A percentile compares a stretch with the other conserved stretches of the same genome.
Evolutionary conservation across 1,140 invertebrate genomes (phyloP).

Genomic region (Pseudomyrmex dendroicus): DNA sequence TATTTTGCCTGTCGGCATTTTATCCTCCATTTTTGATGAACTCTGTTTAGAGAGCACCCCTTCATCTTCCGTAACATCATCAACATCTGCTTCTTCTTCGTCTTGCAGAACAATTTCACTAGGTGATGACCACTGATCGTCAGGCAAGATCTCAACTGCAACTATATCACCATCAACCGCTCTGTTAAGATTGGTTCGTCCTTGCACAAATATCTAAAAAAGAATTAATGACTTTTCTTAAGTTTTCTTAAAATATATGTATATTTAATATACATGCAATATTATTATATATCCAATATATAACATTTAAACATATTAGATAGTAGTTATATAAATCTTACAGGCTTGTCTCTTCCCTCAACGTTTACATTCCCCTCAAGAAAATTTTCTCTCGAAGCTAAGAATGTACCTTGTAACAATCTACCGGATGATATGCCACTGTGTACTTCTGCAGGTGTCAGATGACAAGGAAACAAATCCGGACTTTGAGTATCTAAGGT

Average conservation of each 20-base stretch:
- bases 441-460: conserved; percentile 91
- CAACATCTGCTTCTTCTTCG: conserved; percentile 87
- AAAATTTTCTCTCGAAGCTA: conserved; percentile 95
- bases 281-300: not conserved
- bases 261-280: too few species aligned
- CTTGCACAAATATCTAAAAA: conserved; percentile 94
- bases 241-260: too few species aligned
- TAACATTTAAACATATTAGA: conserved; percentile 31
- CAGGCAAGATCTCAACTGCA: conserved; percentile 95
- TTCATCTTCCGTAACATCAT: conserved; percentile 85
- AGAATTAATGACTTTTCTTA: conserved; percentile 12
- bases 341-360: conserved; percentile 90
- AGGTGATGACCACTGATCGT: conserved; percentile 95
- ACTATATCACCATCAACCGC: conserved; percentile 98
- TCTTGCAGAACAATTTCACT: conserved; percentile 94
- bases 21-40: conserved; percentile 80
- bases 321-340: conserved; percentile 81
- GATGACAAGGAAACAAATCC: conserved; percentile 94
- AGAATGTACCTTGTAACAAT: conserved; percentile 93
- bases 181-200: conserved; percentile 94
- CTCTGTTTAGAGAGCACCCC: conserved; percentile 83
- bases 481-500: conserved; percentile 87
- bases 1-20: conserved; percentile 93
- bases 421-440: conserved; percentile 92
- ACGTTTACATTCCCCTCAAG: conserved; percentile 96